Conservation (phyloP, 2,797 vertebrate genomes). For the Thunnus albacares region DNA sequence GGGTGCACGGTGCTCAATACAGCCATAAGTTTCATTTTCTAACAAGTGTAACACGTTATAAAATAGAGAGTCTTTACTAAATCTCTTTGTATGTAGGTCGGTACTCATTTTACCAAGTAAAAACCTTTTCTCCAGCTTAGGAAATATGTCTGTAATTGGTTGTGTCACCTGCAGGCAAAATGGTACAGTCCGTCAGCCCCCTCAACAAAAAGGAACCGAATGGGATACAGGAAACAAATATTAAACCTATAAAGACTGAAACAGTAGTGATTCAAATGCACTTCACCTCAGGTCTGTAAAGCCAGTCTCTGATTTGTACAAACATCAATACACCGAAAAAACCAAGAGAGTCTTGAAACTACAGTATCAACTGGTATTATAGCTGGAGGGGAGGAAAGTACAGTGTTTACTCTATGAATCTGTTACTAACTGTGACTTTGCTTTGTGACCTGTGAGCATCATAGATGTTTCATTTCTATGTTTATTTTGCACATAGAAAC, state of each 20-base stretch:
- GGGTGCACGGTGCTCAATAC: slow-evolving; percentile 54
- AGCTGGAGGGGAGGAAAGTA: neutral
- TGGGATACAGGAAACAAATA: slow-evolving; percentile 85
- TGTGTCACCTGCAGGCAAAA: slow-evolving; percentile 58
- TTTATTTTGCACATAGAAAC: neutral
- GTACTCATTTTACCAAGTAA: fast-evolving
- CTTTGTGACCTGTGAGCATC: neutral
- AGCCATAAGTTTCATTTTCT: neutral
- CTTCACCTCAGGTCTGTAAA: slow-evolving; percentile 24
- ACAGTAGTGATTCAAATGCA: slow-evolving; percentile 11
- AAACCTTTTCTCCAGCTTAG: fast-evolving
- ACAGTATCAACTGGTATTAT: neutral
- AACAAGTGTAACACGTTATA: neutral
- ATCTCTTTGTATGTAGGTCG: fast-evolving
- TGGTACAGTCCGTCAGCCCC: slow-evolving; percentile 84
- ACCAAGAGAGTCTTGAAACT: neutral
- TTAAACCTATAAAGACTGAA: slow-evolving; percentile 57
- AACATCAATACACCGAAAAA: neutral
- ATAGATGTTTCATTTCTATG: neutral
- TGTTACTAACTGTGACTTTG: neutral
- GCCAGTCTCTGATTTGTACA: neutral
- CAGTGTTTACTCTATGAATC: neutral
- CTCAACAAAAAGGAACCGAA: slow-evolving; percentile 82
- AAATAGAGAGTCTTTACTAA: fast-evolving
- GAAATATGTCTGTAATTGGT: neutral